A percentile compares a stretch with the other conserved stretches of the same genome.
These are phyloP conservation scores for Typhlichthys eigenmanni DNA, from an alignment of 2,797 vertebrate genomes.

Conservation along the genomic window DNA sequence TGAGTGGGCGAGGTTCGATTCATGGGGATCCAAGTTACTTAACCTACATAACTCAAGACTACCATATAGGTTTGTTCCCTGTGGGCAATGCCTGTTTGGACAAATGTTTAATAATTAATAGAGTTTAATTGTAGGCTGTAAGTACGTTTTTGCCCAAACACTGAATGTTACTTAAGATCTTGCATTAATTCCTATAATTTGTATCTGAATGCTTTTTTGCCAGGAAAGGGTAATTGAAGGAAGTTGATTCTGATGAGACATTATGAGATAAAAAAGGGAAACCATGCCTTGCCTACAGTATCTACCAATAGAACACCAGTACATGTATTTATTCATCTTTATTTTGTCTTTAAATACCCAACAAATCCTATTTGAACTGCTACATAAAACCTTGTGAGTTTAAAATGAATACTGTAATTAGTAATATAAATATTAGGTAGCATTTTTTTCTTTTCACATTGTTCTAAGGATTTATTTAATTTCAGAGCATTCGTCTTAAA, in stretches of 20 bases:
- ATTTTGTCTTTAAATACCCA: constrained; percentile 55
- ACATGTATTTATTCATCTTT: constrained; percentile 71
- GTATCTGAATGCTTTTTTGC: neutral
- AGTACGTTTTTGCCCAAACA: neutral
- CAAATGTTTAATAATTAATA: too few species aligned
- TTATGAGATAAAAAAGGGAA: constrained; percentile 17
- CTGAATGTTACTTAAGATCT: neutral
- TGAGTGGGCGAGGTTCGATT: too few species aligned
- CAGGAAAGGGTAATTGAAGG: neutral
- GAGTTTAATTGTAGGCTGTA: too few species aligned
- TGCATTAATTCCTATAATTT: neutral
- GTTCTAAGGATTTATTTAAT: constrained; percentile 68
- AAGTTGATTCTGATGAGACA: constrained; percentile 17
- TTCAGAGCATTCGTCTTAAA: constrained; percentile 53
- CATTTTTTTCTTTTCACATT: constrained; percentile 53
- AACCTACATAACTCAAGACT: too few species aligned
- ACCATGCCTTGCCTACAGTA: constrained; percentile 14
- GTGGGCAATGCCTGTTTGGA: too few species aligned
- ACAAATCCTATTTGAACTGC: constrained; percentile 55
- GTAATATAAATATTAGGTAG: constrained; percentile 81
- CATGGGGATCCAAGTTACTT: too few species aligned
- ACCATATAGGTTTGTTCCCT: too few species aligned
- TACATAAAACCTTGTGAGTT: constrained; percentile 67
- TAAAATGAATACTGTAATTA: constrained; percentile 79
- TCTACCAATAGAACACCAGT: constrained; percentile 32